These are phyloP conservation scores for Orestias chungarensis DNA, from an alignment of 2,797 vertebrate genomes.

Conservation along the genomic window DNA sequence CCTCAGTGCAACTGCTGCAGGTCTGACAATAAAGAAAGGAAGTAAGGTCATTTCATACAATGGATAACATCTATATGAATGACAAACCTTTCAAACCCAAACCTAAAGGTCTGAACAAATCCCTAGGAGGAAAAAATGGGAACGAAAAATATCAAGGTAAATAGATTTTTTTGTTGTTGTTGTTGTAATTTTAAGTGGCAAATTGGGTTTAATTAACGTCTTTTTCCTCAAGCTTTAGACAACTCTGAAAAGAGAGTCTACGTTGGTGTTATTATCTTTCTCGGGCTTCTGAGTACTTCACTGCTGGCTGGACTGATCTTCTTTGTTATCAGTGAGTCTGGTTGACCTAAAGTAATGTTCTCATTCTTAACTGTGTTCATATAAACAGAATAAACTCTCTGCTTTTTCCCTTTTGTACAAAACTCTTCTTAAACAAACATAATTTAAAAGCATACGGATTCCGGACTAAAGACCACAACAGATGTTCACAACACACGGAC, in stretches of 20 bases:
- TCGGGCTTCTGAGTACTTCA: constrained; percentile 28
- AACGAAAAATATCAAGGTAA: neutral
- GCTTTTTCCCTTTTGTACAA: neutral
- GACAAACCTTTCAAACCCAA: rapidly evolving
- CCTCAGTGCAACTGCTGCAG: neutral
- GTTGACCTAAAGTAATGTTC: neutral
- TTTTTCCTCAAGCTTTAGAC: constrained; percentile 5
- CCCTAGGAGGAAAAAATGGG: constrained; percentile 4
- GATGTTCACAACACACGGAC: too few relatives aligned
- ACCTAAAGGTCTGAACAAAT: neutral
- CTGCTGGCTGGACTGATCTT: constrained; percentile 31
- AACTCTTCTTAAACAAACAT: neutral
- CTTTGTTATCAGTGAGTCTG: constrained; percentile 39
- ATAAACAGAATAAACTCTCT: neutral
- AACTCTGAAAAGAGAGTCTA: neutral
- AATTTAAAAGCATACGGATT: neutral
- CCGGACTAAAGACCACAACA: neutral
- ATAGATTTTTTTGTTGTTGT: neutral
- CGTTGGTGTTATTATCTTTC: neutral
- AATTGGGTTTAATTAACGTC: neutral
- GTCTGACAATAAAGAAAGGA: neutral
- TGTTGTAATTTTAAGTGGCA: neutral
- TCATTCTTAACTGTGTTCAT: neutral
- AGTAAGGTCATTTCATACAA: neutral
- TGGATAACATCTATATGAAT: constrained; percentile 33